Evolutionary conservation across 2,888 invertebrate genomes (phyloP).

Genomic region (Mesorhabditis belari): DNA sequence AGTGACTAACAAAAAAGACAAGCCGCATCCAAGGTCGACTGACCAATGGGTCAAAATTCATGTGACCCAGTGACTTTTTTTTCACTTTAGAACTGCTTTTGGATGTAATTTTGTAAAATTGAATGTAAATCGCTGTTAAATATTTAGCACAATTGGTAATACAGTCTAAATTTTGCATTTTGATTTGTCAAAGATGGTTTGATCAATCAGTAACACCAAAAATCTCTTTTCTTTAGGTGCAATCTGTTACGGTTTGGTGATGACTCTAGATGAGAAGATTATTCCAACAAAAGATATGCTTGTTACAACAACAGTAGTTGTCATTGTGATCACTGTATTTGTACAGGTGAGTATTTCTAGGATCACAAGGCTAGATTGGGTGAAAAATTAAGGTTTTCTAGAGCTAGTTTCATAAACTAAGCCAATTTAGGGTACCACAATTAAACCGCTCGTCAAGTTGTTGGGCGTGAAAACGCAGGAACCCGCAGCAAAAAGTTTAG

Average conservation of each 20-base stretch:
- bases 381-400: neutral
- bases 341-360: constrained; percentile 67
- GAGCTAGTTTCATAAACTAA: neutral
- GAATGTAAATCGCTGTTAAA: no score
- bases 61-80: no score
- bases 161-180: no score
- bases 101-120: no score
- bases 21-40: no score
- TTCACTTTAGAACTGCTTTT: no score
- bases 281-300: constrained; percentile 89
- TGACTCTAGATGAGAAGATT: constrained; percentile 62
- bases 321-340: constrained; percentile 97
- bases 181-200: no score
- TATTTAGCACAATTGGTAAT: no score
- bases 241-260: constrained; percentile 77
- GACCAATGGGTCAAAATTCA: no score
- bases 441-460: constrained; percentile 88
- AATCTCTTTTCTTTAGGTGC: constrained; percentile 67
- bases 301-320: constrained; percentile 90
- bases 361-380: neutral
- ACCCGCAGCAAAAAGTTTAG: constrained; percentile 20
- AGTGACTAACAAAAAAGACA: no score
- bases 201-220: no score
- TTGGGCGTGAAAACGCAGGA: constrained; percentile 71
- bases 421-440: constrained; percentile 80